Conservation (phyloP, 2,797 vertebrate species). For the Hirundo rustica region DNA sequence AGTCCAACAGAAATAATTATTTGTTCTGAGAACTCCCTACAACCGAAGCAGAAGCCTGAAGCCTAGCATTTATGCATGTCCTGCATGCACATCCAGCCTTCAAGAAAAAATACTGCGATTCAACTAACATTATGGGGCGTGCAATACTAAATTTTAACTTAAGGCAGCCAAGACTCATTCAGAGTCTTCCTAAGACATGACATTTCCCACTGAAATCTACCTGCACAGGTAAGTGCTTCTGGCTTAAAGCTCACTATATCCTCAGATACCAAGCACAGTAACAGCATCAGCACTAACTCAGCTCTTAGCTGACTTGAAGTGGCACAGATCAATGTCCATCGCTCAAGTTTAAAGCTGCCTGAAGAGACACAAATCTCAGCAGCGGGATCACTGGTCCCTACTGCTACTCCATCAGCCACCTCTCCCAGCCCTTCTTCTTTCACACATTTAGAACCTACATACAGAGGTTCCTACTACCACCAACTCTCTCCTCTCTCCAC, state of each 20-base stretch:
- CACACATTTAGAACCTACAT: neutral
- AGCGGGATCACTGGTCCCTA: neutral
- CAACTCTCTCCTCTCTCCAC: neutral
- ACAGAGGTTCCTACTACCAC: neutral
- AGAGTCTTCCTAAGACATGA: neutral
- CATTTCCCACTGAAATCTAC: neutral
- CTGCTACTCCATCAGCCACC: neutral
- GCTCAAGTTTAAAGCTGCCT: neutral
- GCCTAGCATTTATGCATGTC: neutral
- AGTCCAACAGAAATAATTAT: neutral
- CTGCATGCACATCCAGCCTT: neutral
- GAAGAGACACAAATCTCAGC: neutral
- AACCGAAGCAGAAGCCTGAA: neutral
- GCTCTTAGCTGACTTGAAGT: neutral
- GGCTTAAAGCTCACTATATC: neutral
- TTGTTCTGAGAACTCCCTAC: neutral
- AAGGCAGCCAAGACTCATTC: neutral
- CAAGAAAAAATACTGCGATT: neutral
- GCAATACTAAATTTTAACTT: neutral
- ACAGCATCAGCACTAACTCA: neutral
- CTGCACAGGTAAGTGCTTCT: neutral
- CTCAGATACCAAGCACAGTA: neutral
- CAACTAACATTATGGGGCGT: neutral
- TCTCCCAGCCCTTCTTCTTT: neutral
- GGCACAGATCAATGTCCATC: neutral